Base-by-base conservation (phyloP, 2,797 vertebrate genomes). In the Myiothlypis chrysogaster region DNA sequence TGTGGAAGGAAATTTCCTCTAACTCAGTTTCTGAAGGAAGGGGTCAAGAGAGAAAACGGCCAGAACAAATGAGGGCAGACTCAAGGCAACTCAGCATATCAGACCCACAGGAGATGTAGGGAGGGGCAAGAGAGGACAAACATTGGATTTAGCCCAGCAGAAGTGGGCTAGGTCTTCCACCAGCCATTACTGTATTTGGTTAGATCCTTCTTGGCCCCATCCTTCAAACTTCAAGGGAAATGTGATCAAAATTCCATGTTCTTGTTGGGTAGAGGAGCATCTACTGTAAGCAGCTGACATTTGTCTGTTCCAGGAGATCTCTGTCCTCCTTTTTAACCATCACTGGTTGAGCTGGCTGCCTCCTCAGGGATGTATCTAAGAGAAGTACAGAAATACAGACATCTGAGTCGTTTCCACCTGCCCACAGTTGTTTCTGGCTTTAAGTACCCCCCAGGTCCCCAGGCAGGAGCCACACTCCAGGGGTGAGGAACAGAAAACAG, bases 401-500 rank as follows among this genome's bases (percentile, higher is more conserved):
- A 61, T 65, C n/a, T n/a, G 37, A 68, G 64, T 14, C 12, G 43
- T 49, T 89, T 88, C 82, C 39, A 93, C 65, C 70, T 95, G 90
- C 55, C 66, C 17, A 3, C 14, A 69, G 65, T 1, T 87, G 57
- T 39, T 80, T 92, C 61, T 87, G 79, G 50, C 70, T 61, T 55
- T 68, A 69, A 85, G 69, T 15, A 65, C n/a, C 50, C 30, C 21
- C 49, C 78, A 65, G 35, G 27, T 82, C 7, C 27, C 27, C 35
- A 61, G 34, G 35, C 68, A 89, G 70, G 41, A 95, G 63, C 39
- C 63, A 63, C 63, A 73, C 39, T 88, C 28, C 37, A 35, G 46
- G 55, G 56, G 9, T 75, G 65, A 83, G 71, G 88, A 94, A 53
- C 61, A 85, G 70, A 89, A 95, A 96, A 80, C 90, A 95, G 81